Evolutionary conservation across 2,797 vertebrate species (phyloP).

Genomic region (Phataginus tricuspis): DNA sequence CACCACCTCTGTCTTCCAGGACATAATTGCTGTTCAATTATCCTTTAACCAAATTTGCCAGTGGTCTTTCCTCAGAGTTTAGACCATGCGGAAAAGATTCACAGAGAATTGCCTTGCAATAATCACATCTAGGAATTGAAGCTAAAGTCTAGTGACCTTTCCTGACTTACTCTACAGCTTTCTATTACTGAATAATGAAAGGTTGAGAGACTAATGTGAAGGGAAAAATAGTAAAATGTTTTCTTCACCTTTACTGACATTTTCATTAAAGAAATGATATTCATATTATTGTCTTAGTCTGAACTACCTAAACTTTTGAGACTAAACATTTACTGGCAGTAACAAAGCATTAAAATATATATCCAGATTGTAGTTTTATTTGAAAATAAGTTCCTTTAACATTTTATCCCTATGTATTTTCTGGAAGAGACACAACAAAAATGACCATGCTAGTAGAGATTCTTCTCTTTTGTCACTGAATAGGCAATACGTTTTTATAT

Average conservation of each 20-base stretch:
- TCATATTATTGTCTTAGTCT: conserved; percentile 9
- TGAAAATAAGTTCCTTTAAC: neutral
- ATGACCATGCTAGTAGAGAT: neutral
- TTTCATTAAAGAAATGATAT: conserved; percentile 8
- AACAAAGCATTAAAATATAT: neutral
- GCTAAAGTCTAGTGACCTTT: neutral
- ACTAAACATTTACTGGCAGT: neutral
- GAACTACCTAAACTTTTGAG: neutral
- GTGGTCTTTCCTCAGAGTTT: neutral
- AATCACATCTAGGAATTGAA: neutral
- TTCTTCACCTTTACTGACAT: neutral
- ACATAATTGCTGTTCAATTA: neutral
- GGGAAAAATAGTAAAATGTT: neutral
- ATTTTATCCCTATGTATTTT: neutral
- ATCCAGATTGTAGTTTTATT: neutral
- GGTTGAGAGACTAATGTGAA: neutral
- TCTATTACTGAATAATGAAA: neutral
- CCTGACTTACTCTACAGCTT: neutral
- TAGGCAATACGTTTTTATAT: neutral
- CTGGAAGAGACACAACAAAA: neutral
- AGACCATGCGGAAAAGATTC: neutral
- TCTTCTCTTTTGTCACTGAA: neutral
- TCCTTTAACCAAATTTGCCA: neutral
- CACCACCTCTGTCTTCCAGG: neutral
- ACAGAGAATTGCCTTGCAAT: neutral